phyloP scores from a whole-genome alignment of 2,113 vertebrate species.

The Carassius carassius region DNA sequence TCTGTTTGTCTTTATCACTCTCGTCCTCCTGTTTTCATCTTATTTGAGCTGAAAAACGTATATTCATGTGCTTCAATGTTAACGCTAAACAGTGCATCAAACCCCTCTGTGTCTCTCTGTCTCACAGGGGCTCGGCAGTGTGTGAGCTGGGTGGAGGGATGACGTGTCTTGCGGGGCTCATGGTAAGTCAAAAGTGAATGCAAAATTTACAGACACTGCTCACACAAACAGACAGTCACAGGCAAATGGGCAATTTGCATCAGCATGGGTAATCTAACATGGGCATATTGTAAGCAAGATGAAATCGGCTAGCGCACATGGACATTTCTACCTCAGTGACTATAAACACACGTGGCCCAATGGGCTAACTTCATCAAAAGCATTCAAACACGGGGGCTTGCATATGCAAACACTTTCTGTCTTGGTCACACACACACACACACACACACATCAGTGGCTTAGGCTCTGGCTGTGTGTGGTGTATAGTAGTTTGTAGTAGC shows the following conservation, averaged over 20 bases:
- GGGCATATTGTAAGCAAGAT: conserved; percentile 51
- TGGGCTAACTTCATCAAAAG: conserved; percentile 47
- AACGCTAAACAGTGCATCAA: neutral
- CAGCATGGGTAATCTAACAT: conserved; percentile 57
- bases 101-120: conserved; percentile 34
- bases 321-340: conserved; percentile 51
- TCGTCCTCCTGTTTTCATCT: neutral
- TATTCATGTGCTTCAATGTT: neutral
- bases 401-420: conserved; percentile 21
- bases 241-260: conserved; percentile 53
- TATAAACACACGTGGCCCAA: conserved; percentile 26
- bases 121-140: conserved; percentile 75
- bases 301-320: conserved; percentile 48
- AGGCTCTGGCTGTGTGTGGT: conserved; percentile 83
- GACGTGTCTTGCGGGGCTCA: conserved; percentile 93
- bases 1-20: conserved; percentile 8
- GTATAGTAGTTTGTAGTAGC: conserved; percentile 81
- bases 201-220: conserved; percentile 23
- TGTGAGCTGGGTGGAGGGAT: conserved; percentile 93
- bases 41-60: conserved; percentile 6
- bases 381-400: conserved; percentile 33
- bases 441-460: conserved; percentile 74
- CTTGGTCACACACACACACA: conserved; percentile 4
- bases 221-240: conserved; percentile 67
- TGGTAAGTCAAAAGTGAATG: conserved; percentile 79